A percentile compares a stretch with the other conserved stretches of the same genome.
Evolutionary conservation across 2,113 vertebrate species (phyloP).

Genomic region (Tachuris rubrigastra): DNA sequence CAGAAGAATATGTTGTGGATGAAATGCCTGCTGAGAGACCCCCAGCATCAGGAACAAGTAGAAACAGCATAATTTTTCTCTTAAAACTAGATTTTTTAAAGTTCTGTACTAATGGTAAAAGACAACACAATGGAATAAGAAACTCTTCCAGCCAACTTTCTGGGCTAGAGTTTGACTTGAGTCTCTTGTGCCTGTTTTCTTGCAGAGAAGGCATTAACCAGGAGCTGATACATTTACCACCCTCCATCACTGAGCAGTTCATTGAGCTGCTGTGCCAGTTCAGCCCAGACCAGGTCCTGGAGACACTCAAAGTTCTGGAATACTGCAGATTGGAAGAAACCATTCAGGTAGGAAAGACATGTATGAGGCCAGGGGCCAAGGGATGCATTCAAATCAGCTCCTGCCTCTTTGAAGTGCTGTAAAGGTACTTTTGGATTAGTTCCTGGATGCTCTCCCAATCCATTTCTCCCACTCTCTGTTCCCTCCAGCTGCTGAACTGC

Average conservation of each 20-base stretch:
- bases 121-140: not conserved
- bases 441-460: not conserved
- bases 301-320: constrained; percentile 84
- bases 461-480: not conserved
- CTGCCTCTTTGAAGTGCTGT: not conserved
- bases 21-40: not conserved
- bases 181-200: constrained; percentile 8
- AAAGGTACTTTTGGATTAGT: not conserved
- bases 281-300: constrained; percentile 79
- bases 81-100: not conserved
- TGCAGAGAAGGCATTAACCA: constrained; percentile 85
- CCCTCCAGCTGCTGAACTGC: not conserved
- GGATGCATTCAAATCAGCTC: not conserved
- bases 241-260: constrained; percentile 83
- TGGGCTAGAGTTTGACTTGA: not conserved
- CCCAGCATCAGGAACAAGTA: not conserved
- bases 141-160: not conserved
- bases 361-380: not conserved
- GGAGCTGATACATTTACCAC: constrained; percentile 70
- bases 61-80: not conserved
- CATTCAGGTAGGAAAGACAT: constrained; percentile 79
- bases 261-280: constrained; percentile 87
- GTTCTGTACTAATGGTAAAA: not conserved
- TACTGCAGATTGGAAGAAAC: constrained; percentile 90
- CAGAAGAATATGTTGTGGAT: not conserved